Base-by-base conservation (phyloP, 2,797 vertebrate genomes). In the Helicolenus hilgendorfi region DNA sequence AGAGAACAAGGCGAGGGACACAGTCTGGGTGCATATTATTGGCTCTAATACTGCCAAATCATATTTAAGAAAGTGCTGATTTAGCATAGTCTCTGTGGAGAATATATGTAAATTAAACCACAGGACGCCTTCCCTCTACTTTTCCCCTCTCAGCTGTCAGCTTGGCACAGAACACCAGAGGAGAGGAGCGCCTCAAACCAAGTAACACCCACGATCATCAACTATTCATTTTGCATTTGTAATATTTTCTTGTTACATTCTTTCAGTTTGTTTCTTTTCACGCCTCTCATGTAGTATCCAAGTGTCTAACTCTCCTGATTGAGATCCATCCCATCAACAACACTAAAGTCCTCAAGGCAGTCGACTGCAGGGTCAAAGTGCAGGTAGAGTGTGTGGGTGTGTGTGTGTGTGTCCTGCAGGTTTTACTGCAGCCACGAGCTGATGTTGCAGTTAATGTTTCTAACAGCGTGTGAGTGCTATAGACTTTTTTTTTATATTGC, bases 251-350 rank as follows among this genome's bases (percentile, higher is more conserved):
- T 2, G 24, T 31, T 20, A 29, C 33, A 6, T 60, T 11, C 27
- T 7, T 26, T 49, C 7, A 1, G 7, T 31, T 69, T 0, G 8
- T 26, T 24, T 68, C 36, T 20, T 41, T 3, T 35, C 15, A 20
- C 11, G 20, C 93, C 76, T 85, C 13, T 58, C 38, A 87, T 77
- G 55, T 87, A 99, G 99, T 97, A 67, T 98, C 98, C 74, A 98
- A 97, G 84, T 99, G 98, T 93, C 97, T 99, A 81, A 98, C 98
- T 3, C 97, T 99, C 75, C 96, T 99, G 76, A 97, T 99, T 36
- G 99, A 99, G 97, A 99, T 99, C 83, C 96, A 97, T 67, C 99
- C 98, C 20, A 86, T 99, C 87, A 98, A 99, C 95, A 98, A 99
- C 79, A 98, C 98, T 81, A 99, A 97, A 94, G 99, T 99, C 87